Conservation (phyloP, 2,888 invertebrate genomes). For the Nymphalis polychloros region DNA sequence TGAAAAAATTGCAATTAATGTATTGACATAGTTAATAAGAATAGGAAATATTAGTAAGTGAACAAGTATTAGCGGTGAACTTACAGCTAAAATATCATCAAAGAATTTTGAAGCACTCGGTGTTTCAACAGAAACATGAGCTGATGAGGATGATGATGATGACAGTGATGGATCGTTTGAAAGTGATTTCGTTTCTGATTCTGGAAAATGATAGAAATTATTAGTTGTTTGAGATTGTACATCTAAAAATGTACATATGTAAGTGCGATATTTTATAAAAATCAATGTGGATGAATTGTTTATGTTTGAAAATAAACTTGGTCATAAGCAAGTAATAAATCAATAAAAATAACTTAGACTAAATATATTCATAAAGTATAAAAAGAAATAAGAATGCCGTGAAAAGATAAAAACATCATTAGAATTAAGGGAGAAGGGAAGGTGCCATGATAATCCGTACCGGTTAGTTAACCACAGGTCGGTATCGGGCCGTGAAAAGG, state of each 20-base stretch:
- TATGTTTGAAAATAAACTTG: slow-evolving; percentile 1
- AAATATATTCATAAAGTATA: slow-evolving; percentile 45
- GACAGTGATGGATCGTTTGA: slow-evolving; percentile 60
- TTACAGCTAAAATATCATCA: slow-evolving; percentile 75
- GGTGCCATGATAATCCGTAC: slow-evolving; percentile 53
- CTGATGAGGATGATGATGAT: slow-evolving; percentile 59
- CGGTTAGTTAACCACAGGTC: slow-evolving; percentile 47
- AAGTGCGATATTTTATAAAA: background rate
- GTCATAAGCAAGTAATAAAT: background rate
- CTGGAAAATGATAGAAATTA: slow-evolving; percentile 32
- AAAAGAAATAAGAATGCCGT: slow-evolving; percentile 53
- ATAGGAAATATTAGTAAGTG: background rate
- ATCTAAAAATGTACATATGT: background rate
- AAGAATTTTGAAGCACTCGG: slow-evolving; percentile 70
- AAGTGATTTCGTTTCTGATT: slow-evolving; percentile 45
- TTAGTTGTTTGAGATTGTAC: background rate
- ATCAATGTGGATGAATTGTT: background rate
- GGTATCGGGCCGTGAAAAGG: slow-evolving; percentile 52
- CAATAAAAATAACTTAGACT: background rate
- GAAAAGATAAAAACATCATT: slow-evolving; percentile 63
- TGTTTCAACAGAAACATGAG: slow-evolving; percentile 69
- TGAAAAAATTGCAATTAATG: too few relatives aligned
- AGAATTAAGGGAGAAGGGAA: slow-evolving; percentile 58
- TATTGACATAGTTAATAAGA: too few relatives aligned
- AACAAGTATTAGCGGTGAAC: slow-evolving; percentile 53